Evolutionary conservation across 1,140 invertebrate genomes (phyloP).

Genomic region (Micrasema minimum): DNA sequence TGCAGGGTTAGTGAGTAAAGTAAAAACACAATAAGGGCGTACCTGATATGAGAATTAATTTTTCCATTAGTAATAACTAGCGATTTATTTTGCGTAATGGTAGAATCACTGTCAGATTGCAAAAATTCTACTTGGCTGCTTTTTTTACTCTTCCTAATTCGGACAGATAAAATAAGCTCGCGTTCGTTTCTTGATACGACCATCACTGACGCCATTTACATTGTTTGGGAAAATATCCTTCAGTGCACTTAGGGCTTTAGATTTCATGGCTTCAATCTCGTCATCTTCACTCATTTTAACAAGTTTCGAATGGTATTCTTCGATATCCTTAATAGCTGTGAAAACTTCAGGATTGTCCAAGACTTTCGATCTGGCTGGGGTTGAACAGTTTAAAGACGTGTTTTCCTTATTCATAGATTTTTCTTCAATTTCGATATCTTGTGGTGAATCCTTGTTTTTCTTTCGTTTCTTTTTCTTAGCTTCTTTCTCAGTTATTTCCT

Average conservation of each 20-base stretch:
- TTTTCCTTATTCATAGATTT: constrained; percentile 41
- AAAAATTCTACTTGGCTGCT: constrained; percentile 41
- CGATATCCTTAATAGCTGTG: constrained; percentile 46
- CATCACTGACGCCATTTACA: constrained; percentile 48
- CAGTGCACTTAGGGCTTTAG: constrained; percentile 40
- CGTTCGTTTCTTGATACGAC: constrained; percentile 50
- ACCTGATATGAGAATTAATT: constrained; percentile 48
- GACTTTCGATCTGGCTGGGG: constrained; percentile 13
- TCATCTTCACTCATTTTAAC: constrained; percentile 39
- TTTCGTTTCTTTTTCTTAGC: constrained; percentile 51
- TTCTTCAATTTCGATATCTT: constrained; percentile 31
- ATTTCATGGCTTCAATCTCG: constrained; percentile 40
- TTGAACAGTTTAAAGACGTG: constrained; percentile 27
- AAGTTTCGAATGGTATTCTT: constrained; percentile 41
- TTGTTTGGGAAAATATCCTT: constrained; percentile 42
- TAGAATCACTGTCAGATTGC: constrained; percentile 46
- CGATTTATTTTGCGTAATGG: constrained; percentile 38
- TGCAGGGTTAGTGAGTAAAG: no score
- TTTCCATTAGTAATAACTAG: constrained; percentile 46
- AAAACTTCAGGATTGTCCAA: constrained; percentile 37
- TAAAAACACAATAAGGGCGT: not conserved
- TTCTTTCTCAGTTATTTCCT: constrained; percentile 46
- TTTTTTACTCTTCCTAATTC: constrained; percentile 50
- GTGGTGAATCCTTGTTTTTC: constrained; percentile 42
- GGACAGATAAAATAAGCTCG: no score